A percentile compares a stretch with the other conserved stretches of the same genome.
phyloP scores from a whole-genome alignment of 2,888 invertebrate genomes.

The Rhodophaea formosa region DNA sequence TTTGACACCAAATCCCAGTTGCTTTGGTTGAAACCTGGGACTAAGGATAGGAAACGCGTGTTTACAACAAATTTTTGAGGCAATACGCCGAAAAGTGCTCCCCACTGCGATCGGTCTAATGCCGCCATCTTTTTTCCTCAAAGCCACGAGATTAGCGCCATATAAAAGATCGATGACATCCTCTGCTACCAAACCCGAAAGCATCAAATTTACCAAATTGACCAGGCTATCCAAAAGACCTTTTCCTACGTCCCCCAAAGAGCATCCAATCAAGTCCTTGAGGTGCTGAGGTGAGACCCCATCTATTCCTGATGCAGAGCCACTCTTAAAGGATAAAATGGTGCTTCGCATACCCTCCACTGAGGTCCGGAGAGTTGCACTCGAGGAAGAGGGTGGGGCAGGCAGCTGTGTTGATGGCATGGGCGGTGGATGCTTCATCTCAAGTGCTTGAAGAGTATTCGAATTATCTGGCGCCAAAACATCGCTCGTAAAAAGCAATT shows the following conservation, averaged over 20 bases:
- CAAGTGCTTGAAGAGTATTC: not conserved
- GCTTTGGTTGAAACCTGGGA: not conserved
- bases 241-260: not conserved
- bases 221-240: not conserved
- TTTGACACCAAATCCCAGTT: not conserved
- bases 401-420: not conserved
- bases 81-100: not conserved
- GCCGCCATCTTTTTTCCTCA: not conserved
- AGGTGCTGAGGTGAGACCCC: not conserved
- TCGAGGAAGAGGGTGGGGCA: not conserved
- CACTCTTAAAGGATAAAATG: not conserved
- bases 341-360: not conserved
- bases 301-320: not conserved
- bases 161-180: not conserved
- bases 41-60: not conserved
- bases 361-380: not conserved
- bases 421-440: not conserved
- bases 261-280: not conserved
- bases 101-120: not conserved
- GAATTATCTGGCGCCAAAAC: not conserved
- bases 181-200: too few relatives aligned
- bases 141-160: not conserved
- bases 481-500: too few relatives aligned
- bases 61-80: conserved; percentile 21
- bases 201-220: too few relatives aligned